These are phyloP conservation scores for Plestiodon gilberti DNA, from an alignment of 2,113 vertebrate genomes.

Conservation along the genomic window DNA sequence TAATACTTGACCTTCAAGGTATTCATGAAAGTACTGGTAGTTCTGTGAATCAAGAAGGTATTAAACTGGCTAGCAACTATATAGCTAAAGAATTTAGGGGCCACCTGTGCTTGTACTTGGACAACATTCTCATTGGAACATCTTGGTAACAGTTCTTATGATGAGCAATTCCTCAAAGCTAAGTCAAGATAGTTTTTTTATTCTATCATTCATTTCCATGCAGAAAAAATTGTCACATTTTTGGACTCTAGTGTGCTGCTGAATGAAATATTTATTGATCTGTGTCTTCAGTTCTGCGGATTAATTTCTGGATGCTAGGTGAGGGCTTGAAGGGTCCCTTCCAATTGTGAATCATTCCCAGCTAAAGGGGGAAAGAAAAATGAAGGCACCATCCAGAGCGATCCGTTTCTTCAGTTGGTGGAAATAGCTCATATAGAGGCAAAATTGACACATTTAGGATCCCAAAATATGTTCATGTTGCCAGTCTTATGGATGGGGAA, in stretches of 20 bases:
- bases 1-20: neutral
- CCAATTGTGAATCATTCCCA: neutral
- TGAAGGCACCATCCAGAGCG: neutral
- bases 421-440: neutral
- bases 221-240: neutral
- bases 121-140: neutral
- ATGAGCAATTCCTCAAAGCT: neutral
- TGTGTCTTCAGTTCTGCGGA: neutral
- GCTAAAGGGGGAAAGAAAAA: neutral
- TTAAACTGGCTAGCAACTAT: neutral
- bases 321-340: neutral
- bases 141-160: neutral
- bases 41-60: neutral
- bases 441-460: neutral
- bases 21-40: neutral
- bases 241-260: fast-evolving
- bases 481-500: neutral
- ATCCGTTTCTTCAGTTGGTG: neutral
- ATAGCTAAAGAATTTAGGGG: neutral
- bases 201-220: neutral
- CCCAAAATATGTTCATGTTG: neutral
- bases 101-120: neutral
- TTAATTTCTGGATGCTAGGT: neutral
- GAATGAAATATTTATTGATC: neutral
- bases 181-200: neutral